A percentile compares a stretch with the other conserved stretches of the same genome.
Conservation (phyloP, 2,888 invertebrate species). For the Ichneumoninae sp. region DNA sequence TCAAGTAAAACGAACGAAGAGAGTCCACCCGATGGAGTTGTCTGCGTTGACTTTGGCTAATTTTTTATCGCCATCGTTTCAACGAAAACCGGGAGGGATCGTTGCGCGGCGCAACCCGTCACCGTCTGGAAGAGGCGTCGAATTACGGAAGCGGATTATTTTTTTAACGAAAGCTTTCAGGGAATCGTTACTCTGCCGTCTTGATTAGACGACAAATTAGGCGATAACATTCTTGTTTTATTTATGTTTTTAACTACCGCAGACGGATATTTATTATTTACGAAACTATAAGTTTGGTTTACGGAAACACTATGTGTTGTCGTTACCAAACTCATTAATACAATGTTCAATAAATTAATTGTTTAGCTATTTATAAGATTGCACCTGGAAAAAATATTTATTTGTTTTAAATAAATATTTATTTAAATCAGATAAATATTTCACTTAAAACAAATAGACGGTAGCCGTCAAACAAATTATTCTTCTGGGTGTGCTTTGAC, state of each 20-base stretch:
- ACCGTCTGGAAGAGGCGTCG: slow-evolving; percentile 54
- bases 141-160: slow-evolving; percentile 40
- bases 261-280: too few species aligned
- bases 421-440: too few species aligned
- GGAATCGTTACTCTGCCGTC: not conserved
- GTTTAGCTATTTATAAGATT: not conserved
- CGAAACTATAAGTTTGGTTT: too few species aligned
- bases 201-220: not conserved
- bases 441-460: too few species aligned
- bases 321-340: too few species aligned
- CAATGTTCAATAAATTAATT: too few species aligned
- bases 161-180: slow-evolving; percentile 22
- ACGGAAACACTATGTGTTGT: too few species aligned
- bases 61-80: slow-evolving; percentile 65
- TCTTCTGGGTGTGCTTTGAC: not conserved
- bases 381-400: too few species aligned
- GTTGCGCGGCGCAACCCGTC: slow-evolving; percentile 20
- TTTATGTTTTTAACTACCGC: not conserved
- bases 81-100: slow-evolving; percentile 44
- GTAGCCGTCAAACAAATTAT: too few species aligned
- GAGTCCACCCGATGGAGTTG: slow-evolving; percentile 71
- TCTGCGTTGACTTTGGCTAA: slow-evolving; percentile 69
- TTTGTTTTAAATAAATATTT: too few species aligned
- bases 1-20: slow-evolving; percentile 63
- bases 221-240: not conserved